A percentile compares a stretch with the other conserved stretches of the same genome.
phyloP scores from a whole-genome alignment of 2,113 vertebrate species.

The Hippocampus zosterae region DNA sequence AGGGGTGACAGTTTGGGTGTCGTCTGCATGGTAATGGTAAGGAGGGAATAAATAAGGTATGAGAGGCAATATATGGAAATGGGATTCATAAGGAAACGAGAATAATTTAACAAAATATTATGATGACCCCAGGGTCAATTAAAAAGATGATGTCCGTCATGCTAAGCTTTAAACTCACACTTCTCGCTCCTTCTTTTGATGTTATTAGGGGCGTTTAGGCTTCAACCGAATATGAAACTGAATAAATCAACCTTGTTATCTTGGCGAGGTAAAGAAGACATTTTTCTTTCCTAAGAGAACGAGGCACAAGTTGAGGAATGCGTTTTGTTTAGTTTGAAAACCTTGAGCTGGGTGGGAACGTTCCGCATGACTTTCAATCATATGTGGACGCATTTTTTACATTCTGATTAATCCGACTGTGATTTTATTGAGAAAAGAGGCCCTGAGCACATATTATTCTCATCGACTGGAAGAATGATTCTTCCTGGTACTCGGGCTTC shows the following conservation, averaged over 20 bases:
- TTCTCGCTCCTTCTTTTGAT: slow-evolving; percentile 40
- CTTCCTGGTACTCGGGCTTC: not conserved
- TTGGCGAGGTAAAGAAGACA: slow-evolving; percentile 18
- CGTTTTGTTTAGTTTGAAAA: slow-evolving; percentile 47
- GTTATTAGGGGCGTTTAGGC: slow-evolving; percentile 33
- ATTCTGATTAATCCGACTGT: slow-evolving; percentile 10
- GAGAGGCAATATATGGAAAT: slow-evolving; percentile 73
- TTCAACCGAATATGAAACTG: slow-evolving; percentile 55
- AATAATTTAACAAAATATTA: slow-evolving; percentile 79
- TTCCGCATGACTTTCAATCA: slow-evolving; percentile 20
- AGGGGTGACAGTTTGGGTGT: slow-evolving; percentile 69
- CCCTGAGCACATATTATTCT: slow-evolving; percentile 8
- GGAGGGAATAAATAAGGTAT: slow-evolving; percentile 74
- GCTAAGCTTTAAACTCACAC: slow-evolving; percentile 42
- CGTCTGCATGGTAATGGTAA: slow-evolving; percentile 74
- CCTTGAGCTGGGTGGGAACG: slow-evolving; percentile 9
- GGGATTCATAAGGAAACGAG: slow-evolving; percentile 65
- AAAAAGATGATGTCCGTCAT: slow-evolving; percentile 62
- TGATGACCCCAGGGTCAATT: slow-evolving; percentile 73
- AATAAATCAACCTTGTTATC: slow-evolving; percentile 59
- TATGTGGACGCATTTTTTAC: not conserved
- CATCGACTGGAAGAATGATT: slow-evolving; percentile 15
- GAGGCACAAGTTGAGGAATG: slow-evolving; percentile 40
- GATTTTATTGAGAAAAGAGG: slow-evolving; percentile 13
- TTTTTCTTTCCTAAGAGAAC: slow-evolving; percentile 23